Evolutionary conservation across 2,888 invertebrate species (phyloP).

Genomic region (Entomobrya multifasciata): DNA sequence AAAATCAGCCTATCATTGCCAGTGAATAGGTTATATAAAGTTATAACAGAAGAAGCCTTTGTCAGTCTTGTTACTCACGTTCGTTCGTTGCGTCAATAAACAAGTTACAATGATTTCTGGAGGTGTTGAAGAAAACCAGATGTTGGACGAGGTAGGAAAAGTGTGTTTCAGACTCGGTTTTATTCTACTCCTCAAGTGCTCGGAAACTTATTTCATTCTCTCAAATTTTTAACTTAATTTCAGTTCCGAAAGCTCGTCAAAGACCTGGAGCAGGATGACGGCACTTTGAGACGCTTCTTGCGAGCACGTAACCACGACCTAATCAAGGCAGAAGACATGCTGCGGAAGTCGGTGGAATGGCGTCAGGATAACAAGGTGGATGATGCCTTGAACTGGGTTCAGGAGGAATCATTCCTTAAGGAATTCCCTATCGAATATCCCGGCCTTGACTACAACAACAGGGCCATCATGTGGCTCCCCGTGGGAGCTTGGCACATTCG

Average conservation of each 20-base stretch:
- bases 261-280: constrained; percentile 69
- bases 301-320: constrained; percentile 70
- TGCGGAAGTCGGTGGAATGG: constrained; percentile 73
- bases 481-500: constrained; percentile 67
- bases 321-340: constrained; percentile 68
- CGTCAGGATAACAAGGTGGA: constrained; percentile 70
- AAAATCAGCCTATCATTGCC: not conserved
- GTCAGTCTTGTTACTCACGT: constrained; percentile 9
- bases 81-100: constrained; percentile 4
- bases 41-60: not conserved
- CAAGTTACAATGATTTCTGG: constrained; percentile 29
- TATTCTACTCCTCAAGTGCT: too few relatives aligned
- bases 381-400: constrained; percentile 70
- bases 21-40: not conserved
- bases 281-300: constrained; percentile 68
- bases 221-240: not conserved
- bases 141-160: constrained; percentile 53
- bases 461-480: constrained; percentile 72
- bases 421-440: constrained; percentile 70
- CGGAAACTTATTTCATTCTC: too few relatives aligned
- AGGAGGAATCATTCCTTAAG: constrained; percentile 53
- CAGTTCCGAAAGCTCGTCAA: constrained; percentile 57
- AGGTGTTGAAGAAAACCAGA: constrained; percentile 40
- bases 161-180: not conserved
- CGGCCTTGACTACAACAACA: constrained; percentile 74